phyloP scores from a whole-genome alignment of 92 coral and sea anemone genomes.

The Isaurus tuberculatus region DNA sequence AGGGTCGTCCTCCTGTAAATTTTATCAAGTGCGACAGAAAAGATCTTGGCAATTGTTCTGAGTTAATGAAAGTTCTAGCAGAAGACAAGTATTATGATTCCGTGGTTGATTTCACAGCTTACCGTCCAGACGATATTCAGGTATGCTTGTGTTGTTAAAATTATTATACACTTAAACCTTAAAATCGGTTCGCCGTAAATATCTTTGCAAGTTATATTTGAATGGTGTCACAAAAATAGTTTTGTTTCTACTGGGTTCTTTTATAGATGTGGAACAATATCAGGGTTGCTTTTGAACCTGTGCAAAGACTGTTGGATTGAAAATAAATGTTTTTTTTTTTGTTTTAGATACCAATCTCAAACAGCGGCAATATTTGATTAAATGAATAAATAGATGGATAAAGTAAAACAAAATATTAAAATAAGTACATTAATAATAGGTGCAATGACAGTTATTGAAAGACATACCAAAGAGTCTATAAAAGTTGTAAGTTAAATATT shows the following conservation, averaged over 20 bases:
- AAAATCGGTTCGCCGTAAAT: neutral
- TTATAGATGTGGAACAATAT: too few species aligned
- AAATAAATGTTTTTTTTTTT: too few species aligned
- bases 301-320: too few species aligned
- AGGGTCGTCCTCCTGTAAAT: slow-evolving; percentile 35
- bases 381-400: too few species aligned
- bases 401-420: too few species aligned
- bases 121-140: slow-evolving; percentile 19
- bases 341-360: too few species aligned
- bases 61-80: neutral
- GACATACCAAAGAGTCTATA: too few species aligned
- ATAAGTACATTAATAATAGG: too few species aligned
- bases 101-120: slow-evolving; percentile 35
- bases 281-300: neutral
- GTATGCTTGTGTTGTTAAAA: neutral
- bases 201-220: neutral
- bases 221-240: neutral
- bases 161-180: neutral
- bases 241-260: neutral
- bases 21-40: slow-evolving; percentile 30
- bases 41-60: slow-evolving; percentile 2
- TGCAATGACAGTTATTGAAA: too few species aligned
- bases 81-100: neutral
- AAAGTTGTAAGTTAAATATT: too few species aligned
- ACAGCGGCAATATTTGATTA: too few species aligned